Base-by-base conservation (phyloP, 2,888 invertebrate species). In the Steinernema carpocapsae region DNA sequence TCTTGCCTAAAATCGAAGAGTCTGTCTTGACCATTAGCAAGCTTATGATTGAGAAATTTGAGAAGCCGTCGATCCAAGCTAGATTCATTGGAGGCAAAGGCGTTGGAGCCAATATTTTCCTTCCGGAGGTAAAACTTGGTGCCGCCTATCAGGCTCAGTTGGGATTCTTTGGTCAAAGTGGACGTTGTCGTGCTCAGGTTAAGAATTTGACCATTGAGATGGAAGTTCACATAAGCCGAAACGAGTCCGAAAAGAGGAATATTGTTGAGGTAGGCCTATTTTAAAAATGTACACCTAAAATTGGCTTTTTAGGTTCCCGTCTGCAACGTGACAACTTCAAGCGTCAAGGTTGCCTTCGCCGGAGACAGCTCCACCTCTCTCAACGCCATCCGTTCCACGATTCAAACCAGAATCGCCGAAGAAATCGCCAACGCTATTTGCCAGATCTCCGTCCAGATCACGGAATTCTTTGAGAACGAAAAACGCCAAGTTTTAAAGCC, bases 71-170 rank as follows among this genome's bases (percentile, higher is more conserved):
- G 19, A 84, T 85, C 70, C 73, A 71, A 17, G 82, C 83, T 1
- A 79, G 78, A 14, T 85, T 85, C 48, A 73, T 84, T 14, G 77
- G 78, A 42, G 82, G 78, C 42, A 77, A 79, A 72, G 83, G 83
- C 70, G 64, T 64, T 1, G 64, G 64, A 29, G 64, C 64, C 17
- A 64, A 64, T n/a, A 64, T 64, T 17, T 64, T 64, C 64, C 64
- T 64, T 3, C 64, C 64, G 1, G 64, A 64, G n/a, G 64, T 64
- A 3, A 64, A 64, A 32, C 64, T 64, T 3, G 64, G 64, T 14
- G 64, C 64, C 17, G 64, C 64, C 32, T 64, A 64, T 17, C 64
- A 64, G n/a, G 64, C 64, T 3, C 29, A 29, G 6, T 32, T 64
- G 1, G 64, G 64, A 26, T 64, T 64, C 64, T 64, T 64, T 17